phyloP scores from a whole-genome alignment of 2,797 vertebrate genomes.

The Rhabdomys pumilio region DNA sequence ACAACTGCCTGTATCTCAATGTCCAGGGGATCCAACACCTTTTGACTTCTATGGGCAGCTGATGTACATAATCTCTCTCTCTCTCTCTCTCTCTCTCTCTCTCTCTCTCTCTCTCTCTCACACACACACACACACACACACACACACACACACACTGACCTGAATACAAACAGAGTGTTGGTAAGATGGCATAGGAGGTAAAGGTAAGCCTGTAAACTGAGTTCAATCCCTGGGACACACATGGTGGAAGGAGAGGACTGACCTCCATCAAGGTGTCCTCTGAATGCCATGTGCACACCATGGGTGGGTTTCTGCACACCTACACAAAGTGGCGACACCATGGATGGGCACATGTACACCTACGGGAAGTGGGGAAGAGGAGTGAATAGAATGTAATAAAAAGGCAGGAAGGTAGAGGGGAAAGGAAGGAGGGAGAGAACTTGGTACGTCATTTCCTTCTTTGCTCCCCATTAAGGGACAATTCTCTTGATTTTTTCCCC shows the following conservation, averaged over 20 bases:
- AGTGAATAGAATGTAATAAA: neutral
- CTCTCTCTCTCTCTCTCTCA: too few species aligned
- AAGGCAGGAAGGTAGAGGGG: neutral
- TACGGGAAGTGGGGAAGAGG: neutral
- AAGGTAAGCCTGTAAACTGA: neutral
- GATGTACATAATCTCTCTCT: neutral
- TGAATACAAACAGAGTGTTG: neutral
- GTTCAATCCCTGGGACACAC: neutral
- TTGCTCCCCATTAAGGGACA: neutral
- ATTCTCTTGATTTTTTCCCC: neutral
- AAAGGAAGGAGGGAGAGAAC: too few species aligned
- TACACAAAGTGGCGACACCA: too few species aligned
- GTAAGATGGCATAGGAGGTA: neutral
- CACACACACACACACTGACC: neutral
- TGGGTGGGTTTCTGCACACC: neutral
- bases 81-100: too few species aligned
- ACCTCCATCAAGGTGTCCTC: neutral
- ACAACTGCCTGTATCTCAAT: neutral
- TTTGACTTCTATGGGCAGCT: neutral
- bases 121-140: too few species aligned
- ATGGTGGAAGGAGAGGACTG: neutral
- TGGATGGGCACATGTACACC: neutral
- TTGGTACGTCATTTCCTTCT: neutral
- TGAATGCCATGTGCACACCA: neutral
- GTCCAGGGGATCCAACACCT: neutral